Evolutionary conservation across 2,888 invertebrate genomes (phyloP).

Genomic region (Gymnosoma rotundatum): DNA sequence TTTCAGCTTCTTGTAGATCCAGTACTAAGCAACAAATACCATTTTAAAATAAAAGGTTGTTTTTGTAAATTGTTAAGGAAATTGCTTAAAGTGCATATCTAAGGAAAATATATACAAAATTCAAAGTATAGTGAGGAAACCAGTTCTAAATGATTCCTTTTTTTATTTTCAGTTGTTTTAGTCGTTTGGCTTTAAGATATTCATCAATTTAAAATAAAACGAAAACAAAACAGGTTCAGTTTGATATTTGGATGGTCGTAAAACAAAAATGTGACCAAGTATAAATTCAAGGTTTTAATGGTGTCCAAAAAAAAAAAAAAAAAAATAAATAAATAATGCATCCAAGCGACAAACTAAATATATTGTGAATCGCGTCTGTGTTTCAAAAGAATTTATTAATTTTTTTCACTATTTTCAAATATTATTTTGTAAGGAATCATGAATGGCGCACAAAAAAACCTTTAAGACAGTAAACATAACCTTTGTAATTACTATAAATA

Average conservation of each 20-base stretch:
- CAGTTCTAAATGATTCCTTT: constrained; percentile 47
- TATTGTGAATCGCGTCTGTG: not conserved
- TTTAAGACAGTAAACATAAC: no score
- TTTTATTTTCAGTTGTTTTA: constrained; percentile 8
- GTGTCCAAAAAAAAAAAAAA: not conserved
- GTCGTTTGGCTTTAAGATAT: constrained; percentile 48
- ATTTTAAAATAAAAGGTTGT: constrained; percentile 11
- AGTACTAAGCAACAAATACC: not conserved
- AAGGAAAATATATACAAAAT: constrained; percentile 45
- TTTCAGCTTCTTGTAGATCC: constrained; percentile 2
- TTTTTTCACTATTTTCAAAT: no score
- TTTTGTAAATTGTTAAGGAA: constrained; percentile 43
- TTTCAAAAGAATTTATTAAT: no score
- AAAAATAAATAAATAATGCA: not conserved
- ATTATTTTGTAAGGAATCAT: no score
- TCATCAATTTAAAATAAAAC: constrained; percentile 59
- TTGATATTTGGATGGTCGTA: constrained; percentile 40
- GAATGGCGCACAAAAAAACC: no score
- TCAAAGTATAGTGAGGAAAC: constrained; percentile 46
- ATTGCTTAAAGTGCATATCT: constrained; percentile 34
- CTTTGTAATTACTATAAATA: no score
- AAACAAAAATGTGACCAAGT: constrained; percentile 55
- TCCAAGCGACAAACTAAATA: not conserved
- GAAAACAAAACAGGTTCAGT: constrained; percentile 58
- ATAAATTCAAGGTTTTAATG: constrained; percentile 34